phyloP scores from a whole-genome alignment of 1,140 invertebrate species.

The Apis cerana region DNA sequence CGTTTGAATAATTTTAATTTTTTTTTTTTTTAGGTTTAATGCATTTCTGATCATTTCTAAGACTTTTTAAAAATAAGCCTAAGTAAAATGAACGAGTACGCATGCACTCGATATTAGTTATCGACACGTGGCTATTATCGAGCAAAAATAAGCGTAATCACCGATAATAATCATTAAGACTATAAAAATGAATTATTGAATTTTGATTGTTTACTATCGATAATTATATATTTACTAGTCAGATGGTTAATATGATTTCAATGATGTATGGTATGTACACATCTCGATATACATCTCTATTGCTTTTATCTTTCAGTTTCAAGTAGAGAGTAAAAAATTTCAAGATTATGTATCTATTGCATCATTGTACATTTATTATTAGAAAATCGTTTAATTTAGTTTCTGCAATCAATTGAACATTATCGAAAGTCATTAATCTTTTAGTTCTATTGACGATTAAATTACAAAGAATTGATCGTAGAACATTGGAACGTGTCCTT shows the following conservation, averaged over 20 bases:
- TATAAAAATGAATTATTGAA: conserved; percentile 17
- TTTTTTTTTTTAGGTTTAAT: neutral
- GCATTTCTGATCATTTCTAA: neutral
- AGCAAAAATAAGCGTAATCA: neutral
- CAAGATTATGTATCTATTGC: conserved; percentile 11
- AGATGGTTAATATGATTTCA: neutral
- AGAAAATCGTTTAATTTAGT: neutral
- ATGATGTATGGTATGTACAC: neutral
- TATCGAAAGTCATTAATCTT: conserved; percentile 1
- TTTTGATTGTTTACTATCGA: conserved; percentile 5
- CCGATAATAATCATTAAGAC: conserved; percentile 6
- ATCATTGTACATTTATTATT: neutral
- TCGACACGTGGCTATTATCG: conserved; percentile 4
- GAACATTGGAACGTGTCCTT: neutral
- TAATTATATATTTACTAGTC: neutral
- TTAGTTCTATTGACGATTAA: neutral
- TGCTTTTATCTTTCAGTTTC: neutral
- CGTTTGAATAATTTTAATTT: neutral
- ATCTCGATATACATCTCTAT: neutral
- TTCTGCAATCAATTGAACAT: neutral
- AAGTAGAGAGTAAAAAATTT: neutral
- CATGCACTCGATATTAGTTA: neutral
- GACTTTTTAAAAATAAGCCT: neutral
- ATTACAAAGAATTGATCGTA: conserved; percentile 3
- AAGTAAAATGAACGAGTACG: neutral